Conservation (phyloP, 1,140 invertebrate genomes). For the Bilobella aurantiaca region DNA sequence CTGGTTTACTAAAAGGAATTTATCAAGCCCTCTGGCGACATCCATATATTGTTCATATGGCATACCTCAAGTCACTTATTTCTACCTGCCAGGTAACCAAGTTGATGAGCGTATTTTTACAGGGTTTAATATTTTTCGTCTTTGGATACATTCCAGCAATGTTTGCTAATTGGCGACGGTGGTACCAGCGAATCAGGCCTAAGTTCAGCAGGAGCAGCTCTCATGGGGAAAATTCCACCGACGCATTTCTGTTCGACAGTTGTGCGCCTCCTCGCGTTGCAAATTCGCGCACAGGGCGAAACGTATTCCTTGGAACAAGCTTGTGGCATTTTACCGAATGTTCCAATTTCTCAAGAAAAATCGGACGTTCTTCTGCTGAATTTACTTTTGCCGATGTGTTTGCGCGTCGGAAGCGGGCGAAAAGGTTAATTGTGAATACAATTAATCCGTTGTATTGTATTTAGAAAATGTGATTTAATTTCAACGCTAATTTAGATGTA, state of each 20-base stretch:
- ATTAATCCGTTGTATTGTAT: constrained; percentile 8
- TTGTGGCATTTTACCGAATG: constrained; percentile 75
- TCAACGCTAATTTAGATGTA: constrained; percentile 54
- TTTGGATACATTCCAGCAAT: constrained; percentile 49
- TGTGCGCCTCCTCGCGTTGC: constrained; percentile 80
- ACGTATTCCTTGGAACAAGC: constrained; percentile 87
- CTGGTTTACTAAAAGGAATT: constrained; percentile 82
- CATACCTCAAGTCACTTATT: constrained; percentile 82
- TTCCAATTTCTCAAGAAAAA: constrained; percentile 71
- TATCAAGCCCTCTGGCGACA: constrained; percentile 85
- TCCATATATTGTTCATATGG: constrained; percentile 92
- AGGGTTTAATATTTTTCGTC: too few relatives aligned
- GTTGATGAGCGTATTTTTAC: background rate
- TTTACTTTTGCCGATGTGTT: constrained; percentile 87
- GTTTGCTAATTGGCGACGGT: constrained; percentile 66
- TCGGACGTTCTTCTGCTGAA: constrained; percentile 92
- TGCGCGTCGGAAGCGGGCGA: constrained; percentile 80
- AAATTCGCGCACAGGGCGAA: constrained; percentile 83
- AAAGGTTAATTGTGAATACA: constrained; percentile 42
- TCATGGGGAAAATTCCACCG: constrained; percentile 79
- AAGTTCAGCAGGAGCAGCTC: constrained; percentile 57
- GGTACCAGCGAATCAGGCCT: constrained; percentile 49
- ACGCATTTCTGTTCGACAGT: constrained; percentile 92
- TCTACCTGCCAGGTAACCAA: constrained; percentile 62
- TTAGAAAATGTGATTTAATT: too few relatives aligned